These are phyloP conservation scores for Erythrocercus mccallii DNA, from an alignment of 2,113 vertebrate species.

Conservation along the genomic window DNA sequence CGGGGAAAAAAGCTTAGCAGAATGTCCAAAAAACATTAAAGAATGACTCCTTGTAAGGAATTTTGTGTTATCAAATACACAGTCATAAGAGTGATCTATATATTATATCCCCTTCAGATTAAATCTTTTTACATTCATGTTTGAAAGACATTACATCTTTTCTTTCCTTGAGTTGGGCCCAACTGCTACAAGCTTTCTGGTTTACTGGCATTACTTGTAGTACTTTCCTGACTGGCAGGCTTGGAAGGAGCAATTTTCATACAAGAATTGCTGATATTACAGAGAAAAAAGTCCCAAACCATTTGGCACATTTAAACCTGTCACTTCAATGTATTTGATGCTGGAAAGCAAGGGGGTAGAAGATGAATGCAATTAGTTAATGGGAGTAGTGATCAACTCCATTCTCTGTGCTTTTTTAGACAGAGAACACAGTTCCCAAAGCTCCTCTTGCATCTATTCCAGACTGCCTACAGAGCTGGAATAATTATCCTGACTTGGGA, in stretches of 20 bases:
- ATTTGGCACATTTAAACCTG: neutral
- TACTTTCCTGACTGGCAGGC: neutral
- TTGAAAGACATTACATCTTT: neutral
- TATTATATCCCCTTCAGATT: neutral
- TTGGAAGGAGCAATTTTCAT: neutral
- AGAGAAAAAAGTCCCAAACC: rapidly evolving
- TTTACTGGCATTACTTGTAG: neutral
- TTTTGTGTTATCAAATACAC: neutral
- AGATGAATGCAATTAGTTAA: neutral
- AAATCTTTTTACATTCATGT: neutral
- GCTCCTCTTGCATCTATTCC: neutral
- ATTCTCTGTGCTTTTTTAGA: neutral
- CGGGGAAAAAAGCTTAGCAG: neutral
- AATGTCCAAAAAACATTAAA: neutral
- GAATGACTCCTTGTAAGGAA: neutral
- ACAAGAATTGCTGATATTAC: neutral
- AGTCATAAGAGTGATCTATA: neutral
- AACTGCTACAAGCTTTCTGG: neutral
- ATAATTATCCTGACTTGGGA: neutral
- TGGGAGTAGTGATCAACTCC: neutral
- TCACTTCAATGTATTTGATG: neutral
- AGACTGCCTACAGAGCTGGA: neutral
- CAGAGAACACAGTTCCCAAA: neutral
- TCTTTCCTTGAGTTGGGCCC: neutral
- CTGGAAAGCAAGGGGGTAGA: neutral